Base-by-base conservation (phyloP, 2,113 vertebrate genomes). In the Phocoena sinus region DNA sequence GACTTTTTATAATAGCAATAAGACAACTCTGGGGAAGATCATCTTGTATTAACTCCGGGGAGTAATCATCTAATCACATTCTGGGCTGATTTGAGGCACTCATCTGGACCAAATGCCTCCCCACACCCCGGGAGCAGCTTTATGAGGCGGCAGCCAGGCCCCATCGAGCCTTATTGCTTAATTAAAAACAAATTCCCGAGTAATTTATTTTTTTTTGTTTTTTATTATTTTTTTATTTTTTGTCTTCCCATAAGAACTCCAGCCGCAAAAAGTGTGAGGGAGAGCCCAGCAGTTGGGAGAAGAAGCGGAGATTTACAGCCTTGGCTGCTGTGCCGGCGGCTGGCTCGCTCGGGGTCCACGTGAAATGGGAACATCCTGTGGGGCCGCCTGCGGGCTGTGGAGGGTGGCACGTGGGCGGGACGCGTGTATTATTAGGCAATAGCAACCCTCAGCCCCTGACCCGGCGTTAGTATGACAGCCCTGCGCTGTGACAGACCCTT, bases 131-230 rank as follows among this genome's bases (percentile, higher is more conserved):
- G 98, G 98, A 98, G 98, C 60, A 60, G 98, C 96, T 98, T 98
- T 97, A 98, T 95, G 96, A 96, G 98, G 79, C 62, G 65, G 97
- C 97, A 97, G 97, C 98, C 98, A 93, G 98, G 98, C 96, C 97
- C 98, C 96, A 97, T 98, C 85, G 95, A 98, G 98, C 91, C 97
- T 98, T 98, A 98, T 97, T 98, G 98, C 98, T 99, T 99, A 98
- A 98, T 98, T 98, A 98, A 98, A 98, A 98, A 98, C 98, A 98
- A 98, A 98, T 98, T 98, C 97, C 98, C 92, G 91, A 98, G 98
- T 98, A 98, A 98, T 98, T 98, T 91, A 79, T 92, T 98, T 88
- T 98, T 90, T 91, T 76, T 96, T 8, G 8, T 21, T 31, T 87
- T 41, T 81, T 91, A 44, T 79, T 89, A 28, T 86, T 73, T 77